Evolutionary conservation across 2,888 invertebrate genomes (phyloP), one percentile per base, ranked within the genome.

Genomic region (Cephus spinipes): DNA sequence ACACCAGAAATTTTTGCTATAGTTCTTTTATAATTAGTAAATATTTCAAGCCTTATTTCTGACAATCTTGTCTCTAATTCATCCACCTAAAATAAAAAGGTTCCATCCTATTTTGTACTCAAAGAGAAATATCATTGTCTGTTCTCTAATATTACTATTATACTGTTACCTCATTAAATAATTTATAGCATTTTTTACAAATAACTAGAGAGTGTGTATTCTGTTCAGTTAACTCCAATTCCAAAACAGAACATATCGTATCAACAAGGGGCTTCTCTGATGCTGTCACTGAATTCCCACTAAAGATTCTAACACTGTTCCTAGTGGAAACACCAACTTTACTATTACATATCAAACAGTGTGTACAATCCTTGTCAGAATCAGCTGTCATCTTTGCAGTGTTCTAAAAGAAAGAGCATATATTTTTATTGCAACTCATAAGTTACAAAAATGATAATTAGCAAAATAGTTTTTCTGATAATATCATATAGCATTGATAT

Each of bases 131-230:
- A 15, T 31, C 30, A 69, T 30, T 31, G 4, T 1, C 69, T 12
- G 15, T 69, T 30, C 2, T 9, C 23, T 40, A 69, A 69, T 69
- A 69, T 32, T 69, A 15, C 31, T 69, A 30, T 32, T 69, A 32
- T 69, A 69, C 30, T 32, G 73, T 77, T 79, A 92, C 91, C 90
- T 96, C 95, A 32, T 93, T 92, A 75, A 95, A 93, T 11, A 93
- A 87, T 86, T 94, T 94, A 83, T 93, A 94, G 88, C 96, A 96
- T 84, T 95, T 95, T 87, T 94, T 94, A 89, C 96, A 96, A 3
- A 96, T 87, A 31, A 94, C 89, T 74, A 92, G 92, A 0, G 94
- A 93, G 80, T 94, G 94, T 0, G 93, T 93, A 69, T 89, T 91
- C 1, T 93, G 92, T 83, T 94, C 92, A 11, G 90, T 91, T 0